A percentile compares a stretch with the other conserved stretches of the same genome.
phyloP scores from a whole-genome alignment of 1,140 invertebrate genomes.

The Galleria mellonella region DNA sequence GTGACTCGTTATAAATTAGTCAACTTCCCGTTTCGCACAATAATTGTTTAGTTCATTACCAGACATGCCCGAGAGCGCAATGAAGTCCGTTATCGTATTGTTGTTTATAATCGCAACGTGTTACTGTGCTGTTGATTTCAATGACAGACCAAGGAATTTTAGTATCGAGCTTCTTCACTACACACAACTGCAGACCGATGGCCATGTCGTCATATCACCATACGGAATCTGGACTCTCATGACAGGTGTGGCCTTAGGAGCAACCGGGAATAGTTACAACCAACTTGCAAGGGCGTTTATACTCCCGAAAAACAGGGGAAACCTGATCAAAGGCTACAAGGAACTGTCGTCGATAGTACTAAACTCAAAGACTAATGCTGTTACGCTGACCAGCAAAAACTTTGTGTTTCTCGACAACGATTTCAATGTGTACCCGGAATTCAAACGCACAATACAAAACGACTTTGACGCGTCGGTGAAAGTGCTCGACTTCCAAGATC shows the following conservation, averaged over 20 bases:
- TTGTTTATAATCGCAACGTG: slow-evolving; percentile 25
- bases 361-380: slow-evolving; percentile 29
- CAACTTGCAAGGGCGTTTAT: slow-evolving; percentile 37
- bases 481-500: slow-evolving; percentile 49
- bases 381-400: slow-evolving; percentile 45
- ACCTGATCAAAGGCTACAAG: slow-evolving; percentile 40
- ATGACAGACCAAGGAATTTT: slow-evolving; percentile 52
- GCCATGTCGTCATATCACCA: slow-evolving; percentile 59
- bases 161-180: slow-evolving; percentile 54
- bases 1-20: slow-evolving; percentile 8
- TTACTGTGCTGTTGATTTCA: slow-evolving; percentile 42
- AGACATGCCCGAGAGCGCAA: slow-evolving; percentile 24
- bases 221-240: slow-evolving; percentile 63
- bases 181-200: slow-evolving; percentile 37
- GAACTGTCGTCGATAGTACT: slow-evolving; percentile 40
- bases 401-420: slow-evolving; percentile 55
- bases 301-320: slow-evolving; percentile 33
- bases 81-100: slow-evolving; percentile 24
- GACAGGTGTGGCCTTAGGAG: slow-evolving; percentile 48
- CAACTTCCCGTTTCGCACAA: slow-evolving; percentile 18
- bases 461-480: slow-evolving; percentile 47
- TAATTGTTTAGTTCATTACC: slow-evolving; percentile 23
- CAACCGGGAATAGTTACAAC: slow-evolving; percentile 33
- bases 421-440: slow-evolving; percentile 37
- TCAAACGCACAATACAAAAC: slow-evolving; percentile 24